Percentiles rank a stretch among this genome's conserved stretches.
phyloP scores from a whole-genome alignment of 2,888 invertebrate species.

The Pristionchus fissidentatus region DNA sequence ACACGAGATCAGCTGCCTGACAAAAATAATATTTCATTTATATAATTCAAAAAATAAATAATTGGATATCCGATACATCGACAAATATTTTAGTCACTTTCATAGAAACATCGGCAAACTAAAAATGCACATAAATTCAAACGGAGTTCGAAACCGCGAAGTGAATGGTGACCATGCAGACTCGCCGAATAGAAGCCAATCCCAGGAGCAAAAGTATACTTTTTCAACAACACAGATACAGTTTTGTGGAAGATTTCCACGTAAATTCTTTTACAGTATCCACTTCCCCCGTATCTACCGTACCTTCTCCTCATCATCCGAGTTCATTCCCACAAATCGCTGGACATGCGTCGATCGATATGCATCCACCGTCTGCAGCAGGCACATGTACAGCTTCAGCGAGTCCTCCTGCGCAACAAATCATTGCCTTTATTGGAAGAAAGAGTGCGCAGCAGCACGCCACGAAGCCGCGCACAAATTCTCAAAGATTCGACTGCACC shows the following conservation, averaged over 20 bases:
- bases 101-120: no score
- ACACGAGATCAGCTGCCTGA: conserved; percentile 83
- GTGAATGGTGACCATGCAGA: no score
- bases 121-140: no score
- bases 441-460: neutral
- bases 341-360: conserved; percentile 59
- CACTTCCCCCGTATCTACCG: neutral
- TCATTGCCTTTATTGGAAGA: neutral
- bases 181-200: no score
- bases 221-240: no score
- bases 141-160: no score
- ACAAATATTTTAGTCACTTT: no score
- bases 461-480: neutral
- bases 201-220: no score
- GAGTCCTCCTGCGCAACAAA: conserved; percentile 54
- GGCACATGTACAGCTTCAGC: conserved; percentile 53
- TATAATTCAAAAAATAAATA: no score
- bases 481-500: conserved; percentile 42
- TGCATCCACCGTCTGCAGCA: conserved; percentile 57
- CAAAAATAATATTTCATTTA: neutral
- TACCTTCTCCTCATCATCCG: conserved; percentile 62
- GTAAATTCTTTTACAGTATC: no score
- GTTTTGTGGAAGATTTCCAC: no score
- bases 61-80: no score
- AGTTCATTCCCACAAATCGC: conserved; percentile 52